phyloP scores from a whole-genome alignment of 1,140 invertebrate genomes.

The Luehdorfia chinensis region DNA sequence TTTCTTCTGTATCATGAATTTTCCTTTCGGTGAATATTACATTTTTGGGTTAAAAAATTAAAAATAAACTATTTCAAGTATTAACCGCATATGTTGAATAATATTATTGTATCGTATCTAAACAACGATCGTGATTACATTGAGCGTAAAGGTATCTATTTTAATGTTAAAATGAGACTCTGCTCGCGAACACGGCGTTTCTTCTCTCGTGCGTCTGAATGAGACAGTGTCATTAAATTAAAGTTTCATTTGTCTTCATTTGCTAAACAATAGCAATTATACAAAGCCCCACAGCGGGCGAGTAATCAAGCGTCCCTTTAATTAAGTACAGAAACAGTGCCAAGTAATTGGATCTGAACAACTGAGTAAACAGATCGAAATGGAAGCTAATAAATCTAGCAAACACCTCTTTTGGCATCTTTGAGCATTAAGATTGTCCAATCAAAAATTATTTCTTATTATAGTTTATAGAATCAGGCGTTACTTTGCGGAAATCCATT shows the following conservation, averaged over 20 bases:
- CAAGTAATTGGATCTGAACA: constrained; percentile 77
- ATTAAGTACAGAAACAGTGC: constrained; percentile 77
- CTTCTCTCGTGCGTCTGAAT: constrained; percentile 64
- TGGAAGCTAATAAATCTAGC: constrained; percentile 72
- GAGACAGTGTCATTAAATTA: constrained; percentile 76
- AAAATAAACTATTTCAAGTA: no score
- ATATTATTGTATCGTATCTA: no score
- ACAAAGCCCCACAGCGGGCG: constrained; percentile 74
- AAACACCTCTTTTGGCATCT: constrained; percentile 70
- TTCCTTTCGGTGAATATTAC: no score
- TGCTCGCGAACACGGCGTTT: constrained; percentile 52
- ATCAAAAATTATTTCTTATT: constrained; percentile 55
- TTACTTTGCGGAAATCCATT: no score
- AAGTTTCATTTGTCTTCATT: constrained; percentile 77
- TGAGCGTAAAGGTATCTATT: constrained; percentile 5
- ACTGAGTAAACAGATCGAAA: constrained; percentile 76
- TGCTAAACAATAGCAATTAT: constrained; percentile 77
- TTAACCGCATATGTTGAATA: no score
- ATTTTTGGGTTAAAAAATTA: no score
- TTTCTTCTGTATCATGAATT: no score
- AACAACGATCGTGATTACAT: no score
- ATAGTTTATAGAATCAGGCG: no score
- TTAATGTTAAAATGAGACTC: constrained; percentile 38
- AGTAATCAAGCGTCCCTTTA: constrained; percentile 76
- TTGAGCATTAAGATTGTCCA: constrained; percentile 41